A percentile compares a stretch with the other conserved stretches of the same genome.
Evolutionary conservation across 2,113 vertebrate species (phyloP).

Genomic region (Chinchilla lanigera): DNA sequence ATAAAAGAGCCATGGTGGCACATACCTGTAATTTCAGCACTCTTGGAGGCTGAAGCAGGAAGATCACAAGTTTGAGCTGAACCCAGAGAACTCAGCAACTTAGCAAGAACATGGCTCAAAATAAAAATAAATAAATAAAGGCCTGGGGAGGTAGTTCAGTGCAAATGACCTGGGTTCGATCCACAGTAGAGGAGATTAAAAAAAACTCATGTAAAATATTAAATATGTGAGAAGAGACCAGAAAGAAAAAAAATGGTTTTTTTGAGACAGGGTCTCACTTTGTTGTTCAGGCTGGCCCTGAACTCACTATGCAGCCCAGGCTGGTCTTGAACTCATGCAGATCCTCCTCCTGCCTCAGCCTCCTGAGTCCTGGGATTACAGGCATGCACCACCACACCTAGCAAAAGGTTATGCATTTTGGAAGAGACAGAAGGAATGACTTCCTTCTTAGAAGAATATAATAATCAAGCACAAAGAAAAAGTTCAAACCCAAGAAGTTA

Average conservation of each 20-base stretch:
- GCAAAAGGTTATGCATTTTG: slow-evolving; percentile 19
- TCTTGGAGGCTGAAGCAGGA: not conserved
- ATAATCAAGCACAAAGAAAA: not conserved
- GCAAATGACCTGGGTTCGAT: not conserved
- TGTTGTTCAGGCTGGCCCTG: not conserved
- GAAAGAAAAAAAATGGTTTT: not conserved
- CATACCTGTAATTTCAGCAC: not conserved
- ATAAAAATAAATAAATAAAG: not conserved
- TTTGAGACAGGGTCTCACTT: not conserved
- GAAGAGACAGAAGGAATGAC: not conserved
- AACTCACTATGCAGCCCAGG: not conserved
- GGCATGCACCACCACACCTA: not conserved
- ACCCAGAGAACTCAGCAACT: not conserved
- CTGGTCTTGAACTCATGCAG: not conserved
- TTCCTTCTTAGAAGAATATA: slow-evolving; percentile 11
- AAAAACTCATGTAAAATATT: not conserved
- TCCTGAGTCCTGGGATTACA: not conserved
- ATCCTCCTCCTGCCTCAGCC: not conserved
- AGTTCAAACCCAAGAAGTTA: not conserved
- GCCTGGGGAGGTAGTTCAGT: not conserved
- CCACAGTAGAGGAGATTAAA: not conserved
- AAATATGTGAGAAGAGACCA: not conserved
- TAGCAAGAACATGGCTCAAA: not conserved
- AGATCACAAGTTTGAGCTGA: not conserved
- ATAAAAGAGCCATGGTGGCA: not conserved